Base-by-base conservation (phyloP, 2,797 vertebrate species). In the Allobates femoralis region DNA sequence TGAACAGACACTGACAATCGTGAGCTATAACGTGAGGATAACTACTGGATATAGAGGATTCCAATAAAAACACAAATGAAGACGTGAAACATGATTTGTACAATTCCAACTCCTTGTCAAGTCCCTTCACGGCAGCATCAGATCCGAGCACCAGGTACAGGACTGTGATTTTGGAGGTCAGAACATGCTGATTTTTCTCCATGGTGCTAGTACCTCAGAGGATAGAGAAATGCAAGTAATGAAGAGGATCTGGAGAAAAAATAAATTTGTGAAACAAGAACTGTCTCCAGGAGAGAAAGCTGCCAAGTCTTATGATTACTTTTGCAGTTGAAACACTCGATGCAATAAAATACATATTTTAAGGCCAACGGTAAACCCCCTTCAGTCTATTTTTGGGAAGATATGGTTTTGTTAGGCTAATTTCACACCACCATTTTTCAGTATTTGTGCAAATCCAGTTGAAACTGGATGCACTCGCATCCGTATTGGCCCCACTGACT, bases 151-250 rank as follows among this genome's bases (percentile, higher is more conserved):
- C 34, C 18, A 16, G 62, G 32, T 76, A 64, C 26, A 87, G 21
- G 37, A 55, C 41, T 62, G 64, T 67, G 56, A 66, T 26, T 76
- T 41, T 56, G 55, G 62, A 84, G 86, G 86, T 79, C 81, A 87
- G 34, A 32, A 60, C 26, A 62, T 79, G 80, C 18, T 64, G 81
- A 16, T 79, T 83, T 83, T 34, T 76, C 71, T 64, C 79, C 23
- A 23, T 37, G 56, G 67, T 82, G 79, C 60, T 71, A 50, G 26
- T 83, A 83, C 81, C 62, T 53, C 64, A 0, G 86, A 83, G 81
- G 26, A 87, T 83, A 83, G 67, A 83, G 86, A 41, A 78, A 87
- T 87, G 86, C 51, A 14, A 73, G 69, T 53, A 79, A 84, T 83
- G 71, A 86, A 83, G 74, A 87, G 34, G 74, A 69, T 71, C 19